A percentile compares a stretch with the other conserved stretches of the same genome.
These are phyloP conservation scores for Physeter macrocephalus DNA, from an alignment of 2,113 vertebrate genomes.

Conservation along the genomic window DNA sequence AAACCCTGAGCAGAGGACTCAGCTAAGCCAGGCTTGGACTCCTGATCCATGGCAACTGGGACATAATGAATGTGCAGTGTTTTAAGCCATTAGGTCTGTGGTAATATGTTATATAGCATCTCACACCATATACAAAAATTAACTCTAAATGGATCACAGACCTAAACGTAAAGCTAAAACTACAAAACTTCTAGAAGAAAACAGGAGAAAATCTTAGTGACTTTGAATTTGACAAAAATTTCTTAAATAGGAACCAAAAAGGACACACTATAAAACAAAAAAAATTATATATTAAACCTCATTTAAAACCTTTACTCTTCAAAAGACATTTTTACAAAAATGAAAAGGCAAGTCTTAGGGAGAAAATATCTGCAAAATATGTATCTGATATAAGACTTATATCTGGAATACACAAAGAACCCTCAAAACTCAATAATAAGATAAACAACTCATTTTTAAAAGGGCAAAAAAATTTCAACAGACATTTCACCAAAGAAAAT, in stretches of 20 bases:
- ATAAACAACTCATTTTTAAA: not conserved
- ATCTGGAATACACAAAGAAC: not conserved
- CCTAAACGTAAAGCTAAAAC: not conserved
- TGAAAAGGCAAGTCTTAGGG: not conserved
- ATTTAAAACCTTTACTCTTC: not conserved
- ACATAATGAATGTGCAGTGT: not conserved
- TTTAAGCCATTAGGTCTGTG: not conserved
- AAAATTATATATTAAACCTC: not conserved
- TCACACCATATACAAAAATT: not conserved
- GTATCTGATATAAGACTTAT: not conserved
- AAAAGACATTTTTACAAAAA: constrained; percentile 5
- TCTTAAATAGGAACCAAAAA: not conserved
- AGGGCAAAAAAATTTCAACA: not conserved
- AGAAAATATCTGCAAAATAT: constrained; percentile 1
- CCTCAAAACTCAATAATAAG: not conserved
- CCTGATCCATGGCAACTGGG: not conserved
- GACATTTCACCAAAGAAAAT: not conserved
- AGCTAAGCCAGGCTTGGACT: not conserved
- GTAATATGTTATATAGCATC: not conserved
- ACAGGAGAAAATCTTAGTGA: not conserved
- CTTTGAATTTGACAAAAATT: not conserved
- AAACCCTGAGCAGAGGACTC: not conserved
- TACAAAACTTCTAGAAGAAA: not conserved
- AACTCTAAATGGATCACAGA: not conserved
- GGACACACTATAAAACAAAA: not conserved